Percentiles rank a stretch among this genome's conserved stretches.
Evolutionary conservation across 2,888 invertebrate genomes (phyloP).

Genomic region (Copidosoma aretas): DNA sequence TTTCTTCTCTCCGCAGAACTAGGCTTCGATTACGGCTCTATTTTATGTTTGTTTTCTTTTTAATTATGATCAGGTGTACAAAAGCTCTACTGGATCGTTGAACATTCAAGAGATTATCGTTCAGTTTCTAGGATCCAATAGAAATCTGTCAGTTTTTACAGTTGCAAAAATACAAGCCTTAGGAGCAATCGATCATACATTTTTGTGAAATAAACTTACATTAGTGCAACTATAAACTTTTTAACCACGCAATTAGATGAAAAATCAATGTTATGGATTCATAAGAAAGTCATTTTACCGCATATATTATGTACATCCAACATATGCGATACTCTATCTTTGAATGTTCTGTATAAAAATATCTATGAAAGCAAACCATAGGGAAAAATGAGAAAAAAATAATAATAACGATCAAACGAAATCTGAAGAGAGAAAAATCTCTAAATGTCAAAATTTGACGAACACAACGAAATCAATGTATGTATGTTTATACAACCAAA

Average conservation of each 20-base stretch:
- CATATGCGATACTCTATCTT: constrained; percentile 14
- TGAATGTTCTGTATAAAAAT: constrained; percentile 1
- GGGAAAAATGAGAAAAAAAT: background rate
- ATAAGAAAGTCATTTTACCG: too few relatives aligned
- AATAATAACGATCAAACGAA: background rate
- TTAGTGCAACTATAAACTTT: constrained; percentile 23
- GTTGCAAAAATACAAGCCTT: constrained; percentile 22
- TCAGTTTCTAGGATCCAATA: constrained; percentile 4
- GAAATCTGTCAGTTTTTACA: constrained; percentile 5
- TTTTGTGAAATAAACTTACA: constrained; percentile 6
- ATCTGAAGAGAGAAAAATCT: constrained; percentile 6
- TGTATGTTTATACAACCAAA: background rate
- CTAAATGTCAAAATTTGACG: constrained; percentile 14
- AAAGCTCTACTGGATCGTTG: constrained; percentile 16
- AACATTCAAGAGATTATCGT: constrained; percentile 9
- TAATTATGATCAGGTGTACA: background rate
- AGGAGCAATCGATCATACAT: constrained; percentile 33
- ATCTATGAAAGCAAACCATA: background rate
- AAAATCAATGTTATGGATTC: too few relatives aligned
- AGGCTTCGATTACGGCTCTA: constrained; percentile 10
- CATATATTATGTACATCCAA: constrained; percentile 16
- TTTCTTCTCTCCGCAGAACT: constrained; percentile 2
- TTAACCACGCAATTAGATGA: background rate
- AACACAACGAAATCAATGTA: constrained; percentile 1
- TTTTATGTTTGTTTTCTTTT: constrained; percentile 10